Evolutionary conservation across 2,888 invertebrate species (phyloP).

Genomic region (Calameuta idolon): DNA sequence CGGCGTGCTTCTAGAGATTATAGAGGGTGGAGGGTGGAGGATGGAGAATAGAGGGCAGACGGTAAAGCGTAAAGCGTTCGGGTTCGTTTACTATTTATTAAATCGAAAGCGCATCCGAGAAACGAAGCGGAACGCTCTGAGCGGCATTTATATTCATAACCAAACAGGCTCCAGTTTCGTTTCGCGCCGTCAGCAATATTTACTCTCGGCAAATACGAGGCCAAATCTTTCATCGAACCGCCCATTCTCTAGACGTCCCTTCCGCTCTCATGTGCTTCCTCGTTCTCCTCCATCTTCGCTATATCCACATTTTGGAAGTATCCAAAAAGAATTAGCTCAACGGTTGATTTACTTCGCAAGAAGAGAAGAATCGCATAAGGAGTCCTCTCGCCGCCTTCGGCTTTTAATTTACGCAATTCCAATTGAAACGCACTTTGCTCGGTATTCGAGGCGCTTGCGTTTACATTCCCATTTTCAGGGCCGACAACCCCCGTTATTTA

Average conservation of each 20-base stretch:
- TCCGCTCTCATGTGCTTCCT: constrained; percentile 14
- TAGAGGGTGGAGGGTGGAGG: no score
- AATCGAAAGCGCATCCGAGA: background rate
- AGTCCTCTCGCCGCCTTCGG: no score
- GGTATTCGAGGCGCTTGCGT: no score
- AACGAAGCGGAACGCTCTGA: background rate
- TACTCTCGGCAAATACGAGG: constrained; percentile 45
- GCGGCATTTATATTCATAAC: constrained; percentile 51
- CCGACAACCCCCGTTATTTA: no score
- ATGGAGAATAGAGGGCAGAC: no score
- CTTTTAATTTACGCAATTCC: no score
- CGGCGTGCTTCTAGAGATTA: background rate
- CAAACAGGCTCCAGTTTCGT: constrained; percentile 32
- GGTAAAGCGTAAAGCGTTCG: background rate
- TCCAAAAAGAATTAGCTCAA: no score
- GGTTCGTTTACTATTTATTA: constrained; percentile 7
- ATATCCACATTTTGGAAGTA: background rate
- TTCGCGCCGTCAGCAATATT: constrained; percentile 44
- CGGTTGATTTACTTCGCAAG: no score
- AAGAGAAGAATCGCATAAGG: no score
- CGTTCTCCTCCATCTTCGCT: background rate
- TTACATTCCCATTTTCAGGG: no score
- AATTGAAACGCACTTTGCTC: no score
- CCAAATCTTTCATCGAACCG: constrained; percentile 44
- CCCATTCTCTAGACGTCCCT: constrained; percentile 13